A percentile compares a stretch with the other conserved stretches of the same genome.
Evolutionary conservation across 2,888 invertebrate species (phyloP).

Genomic region (Drosophila mimetica): DNA sequence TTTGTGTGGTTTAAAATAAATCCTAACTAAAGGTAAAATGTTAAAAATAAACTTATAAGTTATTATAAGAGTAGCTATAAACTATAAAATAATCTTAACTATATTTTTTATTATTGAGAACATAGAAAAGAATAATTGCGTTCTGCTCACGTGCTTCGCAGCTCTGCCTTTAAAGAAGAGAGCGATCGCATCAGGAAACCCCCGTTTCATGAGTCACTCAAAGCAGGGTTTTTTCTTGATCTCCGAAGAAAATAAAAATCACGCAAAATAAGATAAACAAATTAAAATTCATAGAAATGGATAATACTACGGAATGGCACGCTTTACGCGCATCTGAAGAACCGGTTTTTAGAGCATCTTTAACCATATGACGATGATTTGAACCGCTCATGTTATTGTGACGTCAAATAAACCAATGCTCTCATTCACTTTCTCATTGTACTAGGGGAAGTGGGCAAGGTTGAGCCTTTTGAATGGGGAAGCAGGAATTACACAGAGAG

Average conservation of each 20-base stretch:
- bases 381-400: slow-evolving; percentile 38
- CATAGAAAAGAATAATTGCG: too few species aligned
- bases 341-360: slow-evolving; percentile 32
- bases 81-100: too few species aligned
- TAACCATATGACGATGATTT: slow-evolving; percentile 9
- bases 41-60: too few species aligned
- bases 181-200: slow-evolving; percentile 22
- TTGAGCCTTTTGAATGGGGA: background rate
- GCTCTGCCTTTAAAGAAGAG: background rate
- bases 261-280: slow-evolving; percentile 17
- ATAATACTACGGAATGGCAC: slow-evolving; percentile 10
- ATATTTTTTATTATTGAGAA: too few species aligned
- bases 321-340: slow-evolving; percentile 15
- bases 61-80: too few species aligned
- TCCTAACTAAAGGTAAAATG: too few species aligned
- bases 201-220: slow-evolving; percentile 24
- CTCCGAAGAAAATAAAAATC: slow-evolving; percentile 11
- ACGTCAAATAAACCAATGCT: slow-evolving; percentile 42
- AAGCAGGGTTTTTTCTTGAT: slow-evolving; percentile 26
- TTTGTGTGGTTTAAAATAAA: too few species aligned
- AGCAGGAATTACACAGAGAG: background rate
- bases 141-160: slow-evolving; percentile 13
- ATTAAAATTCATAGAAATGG: slow-evolving; percentile 31
- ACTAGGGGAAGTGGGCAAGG: slow-evolving; percentile 19
- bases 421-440: slow-evolving; percentile 20